These are phyloP conservation scores for Nyctibius bracteatus DNA, from an alignment of 2,113 vertebrate genomes.

Conservation along the genomic window DNA sequence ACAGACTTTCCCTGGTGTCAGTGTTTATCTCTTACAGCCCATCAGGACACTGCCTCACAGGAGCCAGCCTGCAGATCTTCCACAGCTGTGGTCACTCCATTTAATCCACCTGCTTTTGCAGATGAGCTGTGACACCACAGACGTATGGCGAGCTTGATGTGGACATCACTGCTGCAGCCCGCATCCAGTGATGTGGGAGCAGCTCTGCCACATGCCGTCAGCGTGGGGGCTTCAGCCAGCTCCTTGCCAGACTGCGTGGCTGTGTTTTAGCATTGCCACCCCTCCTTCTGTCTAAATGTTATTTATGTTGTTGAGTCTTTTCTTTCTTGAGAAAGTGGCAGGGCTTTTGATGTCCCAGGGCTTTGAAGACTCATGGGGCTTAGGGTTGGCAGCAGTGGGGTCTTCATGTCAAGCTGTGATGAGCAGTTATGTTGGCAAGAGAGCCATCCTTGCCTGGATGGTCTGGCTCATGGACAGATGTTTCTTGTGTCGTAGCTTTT, in stretches of 20 bases:
- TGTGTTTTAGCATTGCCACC: background rate
- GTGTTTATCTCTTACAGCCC: background rate
- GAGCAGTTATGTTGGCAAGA: background rate
- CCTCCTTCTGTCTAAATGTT: background rate
- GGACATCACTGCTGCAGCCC: background rate
- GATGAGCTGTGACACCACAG: background rate
- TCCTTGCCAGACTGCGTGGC: background rate
- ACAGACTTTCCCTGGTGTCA: background rate
- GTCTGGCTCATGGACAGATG: background rate
- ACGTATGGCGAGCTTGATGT: rapidly evolving
- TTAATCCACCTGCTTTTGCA: background rate
- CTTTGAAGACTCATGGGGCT: background rate
- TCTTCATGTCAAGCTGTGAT: background rate
- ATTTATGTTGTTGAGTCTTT: background rate
- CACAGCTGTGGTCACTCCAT: background rate
- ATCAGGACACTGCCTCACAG: background rate
- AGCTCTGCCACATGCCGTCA: background rate
- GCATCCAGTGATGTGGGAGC: background rate
- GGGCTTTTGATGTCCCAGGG: background rate
- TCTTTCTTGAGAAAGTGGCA: background rate
- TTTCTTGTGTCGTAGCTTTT: background rate
- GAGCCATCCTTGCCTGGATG: background rate
- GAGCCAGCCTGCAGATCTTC: background rate
- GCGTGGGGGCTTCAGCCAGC: background rate
- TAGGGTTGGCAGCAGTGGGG: background rate